Base-by-base conservation (phyloP, 1,140 invertebrate species). In the Zaprionus ornatus region DNA sequence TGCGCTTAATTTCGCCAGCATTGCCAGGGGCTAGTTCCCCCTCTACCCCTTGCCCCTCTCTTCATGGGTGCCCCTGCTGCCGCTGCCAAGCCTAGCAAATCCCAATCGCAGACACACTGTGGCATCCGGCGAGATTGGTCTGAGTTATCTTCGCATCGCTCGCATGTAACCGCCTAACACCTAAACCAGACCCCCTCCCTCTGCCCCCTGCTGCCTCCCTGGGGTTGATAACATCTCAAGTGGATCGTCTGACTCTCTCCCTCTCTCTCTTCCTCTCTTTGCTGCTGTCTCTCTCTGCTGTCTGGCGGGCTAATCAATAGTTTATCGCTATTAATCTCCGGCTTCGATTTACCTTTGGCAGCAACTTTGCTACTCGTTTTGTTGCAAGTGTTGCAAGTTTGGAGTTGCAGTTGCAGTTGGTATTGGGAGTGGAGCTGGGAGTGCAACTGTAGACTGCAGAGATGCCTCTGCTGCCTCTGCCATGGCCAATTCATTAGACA, bases 301-400 rank as follows among this genome's bases (percentile, higher is more conserved):
- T 79, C 86, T 17, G 40, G 15, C 66, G 69, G 75, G 81, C 85
- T 90, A 90, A 90, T 90, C 85, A 90, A 90, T 90, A 90, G 85
- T 76, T 90, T 90, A 90, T 90, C 85, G 85, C 85, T 90, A 90
- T 90, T 90, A 90, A 90, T 90, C 85, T 90, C 82, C 40, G 85
- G 85, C 85, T 85, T 85, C 81, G 78, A 82, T 85, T 90, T 90
- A 90, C 85, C 86, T 90, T 90, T 81, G 80, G 74, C 80, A 80
- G 82, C 77, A 68, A 77, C 74, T 77, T 70, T 68, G 85, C 86
- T 90, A 86, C 86, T 86, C 83, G 86, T 88, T 88, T 88, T 85
- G 76, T 83, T 37, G 54, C 71, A 65, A 50, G 40, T 15, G 13
- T 40, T 40, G 19, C 15, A 45, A 23, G 9, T 21, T 21, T 19